Base-by-base conservation (phyloP, 2,113 vertebrate genomes). In the Neotoma lepida region DNA sequence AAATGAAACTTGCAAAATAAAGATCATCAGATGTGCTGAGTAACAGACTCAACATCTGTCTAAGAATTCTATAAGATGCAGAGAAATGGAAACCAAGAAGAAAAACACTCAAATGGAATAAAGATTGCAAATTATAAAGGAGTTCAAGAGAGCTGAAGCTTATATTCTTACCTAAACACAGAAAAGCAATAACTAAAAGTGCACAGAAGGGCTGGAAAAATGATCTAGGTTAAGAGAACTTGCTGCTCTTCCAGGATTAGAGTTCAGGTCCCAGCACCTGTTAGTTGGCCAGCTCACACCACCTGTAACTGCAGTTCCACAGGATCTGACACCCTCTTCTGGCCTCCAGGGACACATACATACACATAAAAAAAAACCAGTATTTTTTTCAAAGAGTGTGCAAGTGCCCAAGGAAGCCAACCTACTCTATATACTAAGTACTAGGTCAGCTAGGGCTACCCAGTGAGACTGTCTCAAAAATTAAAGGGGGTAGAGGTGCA, bases 1-100 rank as follows among this genome's bases (percentile, higher is more conserved):
- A 93, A 90, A 80, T 0, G 84, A 93, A 92, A 64, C 41, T 78
- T 54, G 78, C 46, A 84, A 80, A 89, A 84, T 90, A 35, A 84
- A 86, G 86, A 90, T 78, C 58, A 94, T 76, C 28, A 82, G 46
- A 90, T 63, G 2, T 46, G 49, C 7, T 94, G 49, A 78, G 24
- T 64, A 94, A 77, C 51, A 94, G 61, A 86, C 0, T 71, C 51
- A 89, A 70, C 8, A 35, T 33, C 63, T 26, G 73, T 33, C 46
- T 10, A 73, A 77, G 41, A 90, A 63, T 64, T 54, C n/a, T 3
- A 24, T 46, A 80, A 51, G 78, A 56, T 35, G 7, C 22, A 91
- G 41, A 92, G 41, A 92, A 24, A 56, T 30, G 26, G 2, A 54
- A 90, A 82, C 66, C 49, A 82, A 63, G 54, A 35, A 49, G 9